Percentiles rank a stretch among this genome's conserved stretches.
Evolutionary conservation across 2,888 invertebrate species (phyloP).

Genomic region (Amphipyra tragopoginis): DNA sequence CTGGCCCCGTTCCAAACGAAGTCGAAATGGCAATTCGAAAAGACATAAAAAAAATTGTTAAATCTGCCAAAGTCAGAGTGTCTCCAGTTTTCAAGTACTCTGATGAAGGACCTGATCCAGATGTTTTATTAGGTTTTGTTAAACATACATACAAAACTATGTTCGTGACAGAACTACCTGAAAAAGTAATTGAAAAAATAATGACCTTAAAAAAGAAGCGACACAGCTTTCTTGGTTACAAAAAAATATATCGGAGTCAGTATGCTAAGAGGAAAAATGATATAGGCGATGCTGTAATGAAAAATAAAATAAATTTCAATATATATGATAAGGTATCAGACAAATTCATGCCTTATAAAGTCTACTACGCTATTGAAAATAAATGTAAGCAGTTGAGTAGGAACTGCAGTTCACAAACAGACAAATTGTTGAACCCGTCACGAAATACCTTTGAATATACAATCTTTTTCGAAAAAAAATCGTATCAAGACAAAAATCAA

Average conservation of each 20-base stretch:
- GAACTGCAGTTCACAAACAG: too few relatives aligned
- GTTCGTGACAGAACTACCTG: constrained; percentile 13
- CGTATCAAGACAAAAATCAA: too few relatives aligned
- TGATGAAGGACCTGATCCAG: not conserved
- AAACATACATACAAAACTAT: constrained; percentile 4
- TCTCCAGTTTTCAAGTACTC: constrained; percentile 12
- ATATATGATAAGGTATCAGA: not conserved
- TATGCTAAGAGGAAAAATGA: not conserved
- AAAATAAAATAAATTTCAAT: too few relatives aligned
- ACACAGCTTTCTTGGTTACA: too few relatives aligned
- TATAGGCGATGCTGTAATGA: rapidly evolving
- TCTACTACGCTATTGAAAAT: constrained; percentile 49
- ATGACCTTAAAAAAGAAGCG: too few relatives aligned
- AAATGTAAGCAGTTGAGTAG: constrained; percentile 43
- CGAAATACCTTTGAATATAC: not conserved
- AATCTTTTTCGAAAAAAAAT: not conserved
- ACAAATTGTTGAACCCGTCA: too few relatives aligned
- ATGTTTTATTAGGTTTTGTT: constrained; percentile 4
- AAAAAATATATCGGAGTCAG: too few relatives aligned
- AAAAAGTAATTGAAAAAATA: not conserved
- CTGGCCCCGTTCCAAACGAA: constrained; percentile 5
- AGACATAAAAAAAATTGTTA: constrained; percentile 3
- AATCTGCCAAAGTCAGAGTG: constrained; percentile 2
- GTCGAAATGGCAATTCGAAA: constrained; percentile 2
- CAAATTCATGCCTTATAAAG: constrained; percentile 34